Evolutionary conservation across 2,797 vertebrate species (phyloP).

Genomic region (Arnoldichthys spilopterus): DNA sequence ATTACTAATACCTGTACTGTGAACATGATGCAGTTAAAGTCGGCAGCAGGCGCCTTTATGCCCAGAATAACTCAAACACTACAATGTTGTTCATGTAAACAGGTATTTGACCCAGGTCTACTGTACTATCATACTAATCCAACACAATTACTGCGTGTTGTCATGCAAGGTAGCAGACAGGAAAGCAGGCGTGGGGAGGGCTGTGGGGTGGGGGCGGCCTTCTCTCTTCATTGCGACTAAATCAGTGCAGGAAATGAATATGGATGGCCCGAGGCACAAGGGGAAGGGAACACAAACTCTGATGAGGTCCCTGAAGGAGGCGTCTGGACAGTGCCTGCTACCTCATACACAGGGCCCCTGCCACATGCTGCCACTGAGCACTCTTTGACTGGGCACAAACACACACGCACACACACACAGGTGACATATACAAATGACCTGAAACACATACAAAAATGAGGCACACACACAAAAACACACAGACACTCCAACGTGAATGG

Average conservation of each 20-base stretch:
- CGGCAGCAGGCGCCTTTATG: background rate
- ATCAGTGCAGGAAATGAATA: slow-evolving; percentile 86
- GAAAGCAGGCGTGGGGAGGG: slow-evolving; percentile 54
- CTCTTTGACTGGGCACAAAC: slow-evolving; percentile 63
- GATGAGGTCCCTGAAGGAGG: slow-evolving; percentile 83
- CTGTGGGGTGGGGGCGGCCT: slow-evolving; percentile 68
- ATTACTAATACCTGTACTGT: background rate
- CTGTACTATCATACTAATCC: slow-evolving; percentile 57
- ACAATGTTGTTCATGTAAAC: slow-evolving; percentile 35
- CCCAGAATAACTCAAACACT: slow-evolving; percentile 8
- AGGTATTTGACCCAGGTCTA: slow-evolving; percentile 50
- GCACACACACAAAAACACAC: background rate
- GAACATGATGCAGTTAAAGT: background rate
- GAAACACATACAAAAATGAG: background rate
- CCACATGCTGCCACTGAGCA: slow-evolving; percentile 55
- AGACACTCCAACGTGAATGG: too few species aligned
- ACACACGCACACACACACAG: slow-evolving; percentile 49
- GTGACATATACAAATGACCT: slow-evolving; percentile 12
- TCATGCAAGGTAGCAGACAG: slow-evolving; percentile 78
- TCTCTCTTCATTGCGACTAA: slow-evolving; percentile 81
- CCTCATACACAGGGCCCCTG: slow-evolving; percentile 27
- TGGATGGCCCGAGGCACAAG: slow-evolving; percentile 80
- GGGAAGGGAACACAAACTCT: slow-evolving; percentile 79
- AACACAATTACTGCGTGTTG: slow-evolving; percentile 73
- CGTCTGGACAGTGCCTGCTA: slow-evolving; percentile 79